Percentiles rank a stretch among this genome's conserved stretches.
These are phyloP conservation scores for Enteromius paludinosus DNA, from an alignment of 2,797 vertebrate species.

Conservation along the genomic window DNA sequence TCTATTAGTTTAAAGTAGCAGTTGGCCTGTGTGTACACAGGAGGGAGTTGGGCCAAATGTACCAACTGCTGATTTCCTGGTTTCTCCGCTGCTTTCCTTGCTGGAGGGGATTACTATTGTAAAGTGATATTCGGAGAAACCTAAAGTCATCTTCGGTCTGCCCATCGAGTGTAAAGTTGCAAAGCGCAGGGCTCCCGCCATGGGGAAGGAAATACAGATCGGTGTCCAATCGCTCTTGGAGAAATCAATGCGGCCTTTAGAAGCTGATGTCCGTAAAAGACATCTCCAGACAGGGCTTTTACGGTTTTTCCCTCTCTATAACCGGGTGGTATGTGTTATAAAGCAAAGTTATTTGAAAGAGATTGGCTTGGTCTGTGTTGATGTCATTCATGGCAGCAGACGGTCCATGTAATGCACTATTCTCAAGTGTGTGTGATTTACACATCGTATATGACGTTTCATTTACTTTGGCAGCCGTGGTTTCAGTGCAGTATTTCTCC, in stretches of 20 bases:
- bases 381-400: conserved; percentile 66
- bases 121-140: conserved; percentile 58
- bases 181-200: conserved; percentile 47
- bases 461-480: conserved; percentile 69
- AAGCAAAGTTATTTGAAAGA: conserved; percentile 13
- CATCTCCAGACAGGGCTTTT: conserved; percentile 26
- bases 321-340: background rate
- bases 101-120: conserved; percentile 52
- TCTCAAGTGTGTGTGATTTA: conserved; percentile 63
- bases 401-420: conserved; percentile 59
- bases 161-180: conserved; percentile 42
- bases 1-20: conserved; percentile 85
- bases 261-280: conserved; percentile 42
- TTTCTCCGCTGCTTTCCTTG: conserved; percentile 52
- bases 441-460: conserved; percentile 63
- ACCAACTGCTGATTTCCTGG: conserved; percentile 59
- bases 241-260: conserved; percentile 10
- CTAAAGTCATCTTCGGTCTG: conserved; percentile 47
- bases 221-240: conserved; percentile 28
- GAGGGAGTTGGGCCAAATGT: conserved; percentile 52
- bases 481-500: conserved; percentile 60
- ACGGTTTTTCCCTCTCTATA: conserved; percentile 10
- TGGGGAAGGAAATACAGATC: conserved; percentile 33
- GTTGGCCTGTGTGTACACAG: conserved; percentile 73
- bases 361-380: conserved; percentile 54